Evolutionary conservation across 2,797 vertebrate genomes (phyloP).

Genomic region (Pantherophis alleghaniensis): DNA sequence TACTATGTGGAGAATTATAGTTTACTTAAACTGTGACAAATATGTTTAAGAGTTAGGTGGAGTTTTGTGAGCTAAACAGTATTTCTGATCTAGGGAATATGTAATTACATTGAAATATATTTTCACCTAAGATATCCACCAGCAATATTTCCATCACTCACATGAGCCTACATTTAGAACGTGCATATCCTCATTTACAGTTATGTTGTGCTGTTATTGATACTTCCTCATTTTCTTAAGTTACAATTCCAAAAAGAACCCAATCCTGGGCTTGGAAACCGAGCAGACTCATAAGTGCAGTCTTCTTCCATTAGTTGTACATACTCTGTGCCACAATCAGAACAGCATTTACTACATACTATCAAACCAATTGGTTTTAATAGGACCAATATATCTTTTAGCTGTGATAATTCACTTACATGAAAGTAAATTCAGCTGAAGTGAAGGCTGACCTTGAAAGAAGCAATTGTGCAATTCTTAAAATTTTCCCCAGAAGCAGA

Average conservation of each 20-base stretch:
- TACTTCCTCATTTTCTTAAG: constrained; percentile 32
- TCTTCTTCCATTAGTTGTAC: background rate
- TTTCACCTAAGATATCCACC: constrained; percentile 19
- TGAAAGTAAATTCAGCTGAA: background rate
- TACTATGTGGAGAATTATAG: background rate
- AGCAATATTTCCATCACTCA: constrained; percentile 32
- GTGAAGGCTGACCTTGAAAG: background rate
- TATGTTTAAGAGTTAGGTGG: constrained; percentile 1
- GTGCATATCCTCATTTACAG: background rate
- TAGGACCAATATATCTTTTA: background rate
- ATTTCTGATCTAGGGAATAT: background rate
- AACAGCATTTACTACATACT: background rate
- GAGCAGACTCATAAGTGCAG: background rate
- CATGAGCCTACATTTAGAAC: constrained; percentile 26
- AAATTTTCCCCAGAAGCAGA: background rate
- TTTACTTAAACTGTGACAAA: background rate
- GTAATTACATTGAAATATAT: constrained; percentile 9
- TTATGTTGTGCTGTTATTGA: constrained; percentile 19
- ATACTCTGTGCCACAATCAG: background rate
- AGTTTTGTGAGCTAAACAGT: background rate
- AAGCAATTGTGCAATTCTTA: background rate
- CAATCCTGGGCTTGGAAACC: constrained; percentile 11
- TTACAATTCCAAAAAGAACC: constrained; percentile 8
- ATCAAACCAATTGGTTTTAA: background rate
- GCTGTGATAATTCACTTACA: background rate